Percentiles rank a stretch among this genome's conserved stretches.
These are phyloP conservation scores for Hexactinellida sp. DNA, from an alignment of 37 sponge, comb jelly and placozoan genomes.

Conservation along the genomic window DNA sequence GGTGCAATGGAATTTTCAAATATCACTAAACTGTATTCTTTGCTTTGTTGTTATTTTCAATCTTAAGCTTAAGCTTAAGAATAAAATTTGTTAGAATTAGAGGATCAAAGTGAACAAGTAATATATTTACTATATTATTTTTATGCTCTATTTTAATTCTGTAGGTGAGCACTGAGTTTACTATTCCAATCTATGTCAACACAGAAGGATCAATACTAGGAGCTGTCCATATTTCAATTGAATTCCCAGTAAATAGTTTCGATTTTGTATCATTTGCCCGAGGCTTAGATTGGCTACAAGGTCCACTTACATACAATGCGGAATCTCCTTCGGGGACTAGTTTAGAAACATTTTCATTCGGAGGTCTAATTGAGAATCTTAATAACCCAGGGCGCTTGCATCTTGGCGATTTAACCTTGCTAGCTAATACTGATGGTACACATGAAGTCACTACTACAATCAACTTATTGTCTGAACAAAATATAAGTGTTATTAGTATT, in stretches of 20 bases:
- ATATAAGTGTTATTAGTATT: not conserved
- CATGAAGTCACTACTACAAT: not conserved
- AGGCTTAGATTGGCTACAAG: not conserved
- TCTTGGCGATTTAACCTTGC: not conserved
- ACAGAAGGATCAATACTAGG: conserved; percentile 34
- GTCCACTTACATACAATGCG: not conserved
- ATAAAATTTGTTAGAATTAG: too few species aligned
- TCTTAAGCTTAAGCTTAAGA: too few species aligned
- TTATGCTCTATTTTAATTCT: too few species aligned
- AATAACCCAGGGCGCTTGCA: not conserved
- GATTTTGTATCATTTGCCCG: not conserved
- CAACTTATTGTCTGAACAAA: not conserved
- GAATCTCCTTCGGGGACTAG: too few species aligned
- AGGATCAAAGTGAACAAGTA: too few species aligned
- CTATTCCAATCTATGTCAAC: conserved; percentile 39
- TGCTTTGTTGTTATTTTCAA: too few species aligned
- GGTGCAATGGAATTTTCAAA: too few species aligned
- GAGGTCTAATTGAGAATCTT: not conserved
- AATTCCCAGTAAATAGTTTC: not conserved
- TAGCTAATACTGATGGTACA: not conserved
- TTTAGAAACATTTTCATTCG: not conserved
- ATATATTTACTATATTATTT: too few species aligned
- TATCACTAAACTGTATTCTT: too few species aligned
- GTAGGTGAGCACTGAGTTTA: not conserved
- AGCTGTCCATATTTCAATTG: conserved; percentile 20